Base-by-base conservation (phyloP, 1,140 invertebrate genomes). In the Drosophila mayri region DNA sequence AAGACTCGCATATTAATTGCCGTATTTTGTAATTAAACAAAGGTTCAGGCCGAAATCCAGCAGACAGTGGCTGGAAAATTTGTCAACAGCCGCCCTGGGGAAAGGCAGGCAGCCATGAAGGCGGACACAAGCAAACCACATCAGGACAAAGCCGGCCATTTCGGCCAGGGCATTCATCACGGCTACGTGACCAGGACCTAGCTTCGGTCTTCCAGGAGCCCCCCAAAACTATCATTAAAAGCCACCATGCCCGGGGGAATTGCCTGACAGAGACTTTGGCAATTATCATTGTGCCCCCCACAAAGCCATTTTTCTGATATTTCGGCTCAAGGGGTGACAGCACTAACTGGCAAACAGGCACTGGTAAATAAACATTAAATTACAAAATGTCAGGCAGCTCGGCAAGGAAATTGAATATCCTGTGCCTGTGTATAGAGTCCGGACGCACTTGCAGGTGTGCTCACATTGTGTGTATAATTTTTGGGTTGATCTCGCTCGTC, bases 351-450 rank as follows among this genome's bases (percentile, higher is more conserved):
- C 60, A 18, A 18, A 60, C 44, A 25, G 22, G 60, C 64, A 70
- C 5, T 30, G 68, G 52, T 76, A 66, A 78, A 62, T 55, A 73
- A 57, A 44, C 70, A 84, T 68, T 65, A 76, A 77, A 77, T 76
- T 54, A 62, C 75, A 70, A 77, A 77, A 62, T 38, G 73, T 49
- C 37, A 59, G 54, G 49, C 63, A 20, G 38, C 9, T n/a, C 12
- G 22, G 22, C 37, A 35, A 49, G 84, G 83, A 88, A 86, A 86
- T 86, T 73, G 70, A 88, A 86, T 83, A 88, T 86, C 83, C 83
- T 86, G 76, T 37, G 44, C 37, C 52, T 32, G 25, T 35, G 11
- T 35, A 4, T 12, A 12, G 20, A 20, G 11, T 44, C 43, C 43
- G 43, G 12, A 22, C 18, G 14, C 22, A 25, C 46, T 25, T 3